Percentiles rank a stretch among this genome's conserved stretches.
Conservation (phyloP, 2,888 invertebrate genomes). For the Dynastes hyllus region DNA sequence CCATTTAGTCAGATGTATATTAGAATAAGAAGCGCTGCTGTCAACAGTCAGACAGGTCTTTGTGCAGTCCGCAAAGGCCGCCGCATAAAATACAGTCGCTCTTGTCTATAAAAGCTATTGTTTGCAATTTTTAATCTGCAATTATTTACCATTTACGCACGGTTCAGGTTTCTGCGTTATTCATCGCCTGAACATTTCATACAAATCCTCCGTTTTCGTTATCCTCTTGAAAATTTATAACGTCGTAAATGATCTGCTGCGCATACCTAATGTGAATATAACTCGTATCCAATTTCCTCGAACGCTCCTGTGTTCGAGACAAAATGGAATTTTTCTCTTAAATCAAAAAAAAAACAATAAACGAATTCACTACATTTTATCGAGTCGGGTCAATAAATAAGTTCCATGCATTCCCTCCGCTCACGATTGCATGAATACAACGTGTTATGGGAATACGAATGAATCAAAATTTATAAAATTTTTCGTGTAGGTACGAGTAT, state of each 20-base stretch:
- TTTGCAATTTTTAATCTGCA: slow-evolving; percentile 56
- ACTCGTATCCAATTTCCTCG: background rate
- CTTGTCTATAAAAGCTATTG: slow-evolving; percentile 49
- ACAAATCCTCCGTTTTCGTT: slow-evolving; percentile 5
- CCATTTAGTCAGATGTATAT: slow-evolving; percentile 48
- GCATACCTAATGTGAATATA: background rate
- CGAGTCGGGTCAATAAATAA: background rate
- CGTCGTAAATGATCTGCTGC: slow-evolving; percentile 15
- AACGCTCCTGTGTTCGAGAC: background rate
- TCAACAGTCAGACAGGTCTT: slow-evolving; percentile 41
- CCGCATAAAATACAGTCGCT: slow-evolving; percentile 46
- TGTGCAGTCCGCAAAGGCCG: slow-evolving; percentile 16
- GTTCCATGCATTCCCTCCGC: background rate
- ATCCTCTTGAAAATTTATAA: slow-evolving; percentile 26
- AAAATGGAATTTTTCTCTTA: background rate
- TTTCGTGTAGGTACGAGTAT: background rate
- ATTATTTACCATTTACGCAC: slow-evolving; percentile 57
- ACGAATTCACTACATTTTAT: background rate
- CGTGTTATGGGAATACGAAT: background rate
- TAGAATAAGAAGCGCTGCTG: slow-evolving; percentile 43
- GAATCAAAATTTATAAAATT: background rate
- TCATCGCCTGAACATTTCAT: slow-evolving; percentile 46
- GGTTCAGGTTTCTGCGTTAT: slow-evolving; percentile 54
- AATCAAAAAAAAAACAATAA: slow-evolving; percentile 1
- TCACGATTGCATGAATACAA: background rate